Evolutionary conservation across 2,797 vertebrate species (phyloP).

Genomic region (Peromyscus eremicus): DNA sequence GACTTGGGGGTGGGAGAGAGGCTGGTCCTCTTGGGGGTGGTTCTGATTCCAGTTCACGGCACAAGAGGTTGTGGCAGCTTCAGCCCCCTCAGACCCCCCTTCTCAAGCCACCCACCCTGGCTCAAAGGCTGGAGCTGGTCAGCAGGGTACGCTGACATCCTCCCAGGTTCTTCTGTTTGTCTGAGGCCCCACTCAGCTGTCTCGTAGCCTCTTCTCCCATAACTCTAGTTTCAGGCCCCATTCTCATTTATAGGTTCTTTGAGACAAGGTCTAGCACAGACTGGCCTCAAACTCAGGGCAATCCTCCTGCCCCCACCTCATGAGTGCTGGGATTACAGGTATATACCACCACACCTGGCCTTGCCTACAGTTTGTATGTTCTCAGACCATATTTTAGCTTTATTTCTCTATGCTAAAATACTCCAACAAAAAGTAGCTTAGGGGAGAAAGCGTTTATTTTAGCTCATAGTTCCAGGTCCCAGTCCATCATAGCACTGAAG

Average conservation of each 20-base stretch:
- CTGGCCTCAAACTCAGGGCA: not conserved
- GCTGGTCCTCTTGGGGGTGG: not conserved
- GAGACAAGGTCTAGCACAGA: not conserved
- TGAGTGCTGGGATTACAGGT: not conserved
- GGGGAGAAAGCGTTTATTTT: not conserved
- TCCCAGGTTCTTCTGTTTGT: not conserved
- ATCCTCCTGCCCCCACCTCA: not conserved
- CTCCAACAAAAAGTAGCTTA: not conserved
- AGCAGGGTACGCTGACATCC: not conserved
- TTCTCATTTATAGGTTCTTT: not conserved
- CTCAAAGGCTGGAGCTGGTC: not conserved
- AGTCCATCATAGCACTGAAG: no score
- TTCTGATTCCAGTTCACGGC: not conserved
- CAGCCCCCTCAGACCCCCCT: not conserved
- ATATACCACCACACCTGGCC: not conserved
- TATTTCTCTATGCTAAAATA: not conserved
- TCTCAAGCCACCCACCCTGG: not conserved
- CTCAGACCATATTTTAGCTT: not conserved
- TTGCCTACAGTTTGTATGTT: not conserved
- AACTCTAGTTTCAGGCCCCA: not conserved
- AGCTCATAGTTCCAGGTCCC: no score
- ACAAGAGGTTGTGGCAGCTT: not conserved
- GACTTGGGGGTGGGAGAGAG: not conserved
- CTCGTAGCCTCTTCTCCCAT: not conserved
- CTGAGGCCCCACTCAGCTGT: not conserved